Evolutionary conservation across 2,888 invertebrate genomes (phyloP).

Genomic region (Eugnorisma glareosa): DNA sequence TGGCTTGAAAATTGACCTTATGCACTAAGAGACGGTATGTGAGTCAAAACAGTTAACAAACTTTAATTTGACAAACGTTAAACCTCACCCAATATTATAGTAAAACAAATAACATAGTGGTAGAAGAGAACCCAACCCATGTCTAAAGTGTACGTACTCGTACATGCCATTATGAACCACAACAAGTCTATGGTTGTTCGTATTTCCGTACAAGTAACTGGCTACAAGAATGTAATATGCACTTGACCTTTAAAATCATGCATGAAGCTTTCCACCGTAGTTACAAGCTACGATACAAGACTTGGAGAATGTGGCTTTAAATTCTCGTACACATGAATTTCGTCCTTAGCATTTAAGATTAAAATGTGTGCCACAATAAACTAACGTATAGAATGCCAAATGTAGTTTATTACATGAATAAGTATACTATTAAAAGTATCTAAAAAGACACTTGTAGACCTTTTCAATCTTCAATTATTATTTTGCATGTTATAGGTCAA

Average conservation of each 20-base stretch:
- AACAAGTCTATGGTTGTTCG: background rate
- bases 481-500: background rate
- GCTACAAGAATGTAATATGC: slow-evolving; percentile 15
- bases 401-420: background rate
- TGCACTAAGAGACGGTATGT: too few relatives aligned
- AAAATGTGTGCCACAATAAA: slow-evolving; percentile 12
- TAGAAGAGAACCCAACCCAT: background rate
- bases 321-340: background rate
- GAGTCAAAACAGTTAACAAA: background rate
- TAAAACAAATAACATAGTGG: background rate
- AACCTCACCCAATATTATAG: background rate
- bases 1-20: too few relatives aligned
- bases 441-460: slow-evolving; percentile 32
- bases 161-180: too few relatives aligned
- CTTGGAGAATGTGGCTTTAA: background rate
- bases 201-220: background rate
- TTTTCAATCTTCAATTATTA: slow-evolving; percentile 23
- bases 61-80: background rate
- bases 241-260: slow-evolving; percentile 19
- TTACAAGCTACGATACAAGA: background rate
- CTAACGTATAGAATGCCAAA: slow-evolving; percentile 11
- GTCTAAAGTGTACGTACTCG: background rate
- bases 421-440: background rate
- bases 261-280: background rate
- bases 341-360: slow-evolving; percentile 45